Evolutionary conservation across 2,888 invertebrate species (phyloP), one percentile per base, ranked within the genome.

Genomic region (Heliconius hortense): DNA sequence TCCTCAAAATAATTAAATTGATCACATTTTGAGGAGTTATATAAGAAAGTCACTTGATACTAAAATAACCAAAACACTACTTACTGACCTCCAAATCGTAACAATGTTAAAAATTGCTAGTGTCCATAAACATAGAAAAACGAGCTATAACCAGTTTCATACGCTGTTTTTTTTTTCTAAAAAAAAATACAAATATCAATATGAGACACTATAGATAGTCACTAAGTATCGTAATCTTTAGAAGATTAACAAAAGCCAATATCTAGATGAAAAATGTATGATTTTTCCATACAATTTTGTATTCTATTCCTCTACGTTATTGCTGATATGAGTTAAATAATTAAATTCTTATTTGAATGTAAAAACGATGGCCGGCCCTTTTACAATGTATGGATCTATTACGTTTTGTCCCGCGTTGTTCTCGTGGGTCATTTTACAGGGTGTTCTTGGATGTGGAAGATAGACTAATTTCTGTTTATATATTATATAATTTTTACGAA

Each of bases 351-450:
- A 64, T 75, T 72, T 81, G 80, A 81, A 76, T 74, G 80, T 75
- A 80, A 78, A 80, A 80, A 80, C 80, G 79, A 82, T 80, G 80
- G 84, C 79, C 81, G 87, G 87, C 88, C 87, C 88, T 90, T 88
- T 84, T 88, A 87, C 85, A 88, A 88, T 88, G 88, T 90, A 89
- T 90, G 89, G 90, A 89, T 91, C 90, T 89, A 88, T 90, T 89
- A 88, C 88, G 87, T 87, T 87, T 88, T 84, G 86, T 87, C 82
- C 87, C 86, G 85, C 87, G 83, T 85, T 88, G 85, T 87, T 88
- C 87, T 85, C 82, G 66, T 69, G 43, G 64, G 39, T 68, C 74
- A 66, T 74, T 80, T 66, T 80, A 91, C 84, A 90, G 89, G 86
- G 10, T 88, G 92, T 73, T 86, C 73, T 64, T 10, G 28, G 53